Conservation (phyloP, 2,113 vertebrate species). For the Vidua chalybeata region DNA sequence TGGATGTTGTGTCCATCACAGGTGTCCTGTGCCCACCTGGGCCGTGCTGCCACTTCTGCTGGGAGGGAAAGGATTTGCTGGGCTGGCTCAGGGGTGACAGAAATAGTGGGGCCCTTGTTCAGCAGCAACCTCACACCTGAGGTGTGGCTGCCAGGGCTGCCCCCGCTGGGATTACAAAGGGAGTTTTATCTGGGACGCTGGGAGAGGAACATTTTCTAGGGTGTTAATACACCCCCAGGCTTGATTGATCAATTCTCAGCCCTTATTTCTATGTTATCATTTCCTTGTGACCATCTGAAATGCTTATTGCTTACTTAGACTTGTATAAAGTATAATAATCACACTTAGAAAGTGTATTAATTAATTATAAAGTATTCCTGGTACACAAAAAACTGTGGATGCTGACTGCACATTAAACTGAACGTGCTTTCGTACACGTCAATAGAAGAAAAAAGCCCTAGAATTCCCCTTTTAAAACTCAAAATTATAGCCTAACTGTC, state of each 20-base stretch:
- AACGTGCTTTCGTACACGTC: not conserved
- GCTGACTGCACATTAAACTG: too few relatives aligned
- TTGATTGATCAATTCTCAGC: not conserved
- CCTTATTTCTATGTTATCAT: not conserved
- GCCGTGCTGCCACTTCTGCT: not conserved
- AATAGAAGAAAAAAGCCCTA: not conserved
- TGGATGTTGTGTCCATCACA: not conserved
- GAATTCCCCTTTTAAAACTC: not conserved
- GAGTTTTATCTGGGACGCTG: not conserved
- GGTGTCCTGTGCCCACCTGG: not conserved
- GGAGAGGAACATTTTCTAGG: not conserved
- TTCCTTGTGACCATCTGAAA: not conserved
- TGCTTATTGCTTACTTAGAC: not conserved
- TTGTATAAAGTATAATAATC: not conserved
- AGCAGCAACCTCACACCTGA: not conserved
- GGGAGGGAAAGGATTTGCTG: not conserved
- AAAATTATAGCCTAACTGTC: not conserved
- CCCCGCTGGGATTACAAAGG: accelerated
- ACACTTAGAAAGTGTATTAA: accelerated
- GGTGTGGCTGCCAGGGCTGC: not conserved
- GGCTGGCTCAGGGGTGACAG: not conserved
- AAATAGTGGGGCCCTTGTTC: not conserved
- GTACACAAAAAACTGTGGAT: accelerated
- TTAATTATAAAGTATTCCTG: not conserved
- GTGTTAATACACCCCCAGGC: not conserved